Conservation (phyloP, 2,113 vertebrate genomes). For the Sebastes schlegelii region DNA sequence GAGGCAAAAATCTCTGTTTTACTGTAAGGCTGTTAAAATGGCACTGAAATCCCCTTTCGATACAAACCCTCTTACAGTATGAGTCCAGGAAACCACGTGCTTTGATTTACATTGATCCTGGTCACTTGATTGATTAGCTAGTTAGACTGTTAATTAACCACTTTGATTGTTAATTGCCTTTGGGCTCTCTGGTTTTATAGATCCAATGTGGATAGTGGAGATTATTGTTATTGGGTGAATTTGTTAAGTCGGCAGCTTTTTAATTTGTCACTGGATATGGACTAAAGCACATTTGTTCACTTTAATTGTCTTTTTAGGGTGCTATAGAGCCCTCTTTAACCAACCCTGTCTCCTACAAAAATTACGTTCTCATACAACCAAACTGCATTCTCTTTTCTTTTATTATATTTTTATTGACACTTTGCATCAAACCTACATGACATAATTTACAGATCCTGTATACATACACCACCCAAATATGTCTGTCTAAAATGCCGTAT, state of each 20-base stretch:
- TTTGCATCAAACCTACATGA: too few relatives aligned
- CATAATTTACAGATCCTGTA: too few relatives aligned
- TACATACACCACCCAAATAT: too few relatives aligned
- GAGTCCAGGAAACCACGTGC: constrained; percentile 7
- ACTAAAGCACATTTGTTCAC: not conserved
- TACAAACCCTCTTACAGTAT: not conserved
- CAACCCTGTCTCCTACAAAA: too few relatives aligned
- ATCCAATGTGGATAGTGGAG: constrained; percentile 11
- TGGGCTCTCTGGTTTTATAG: constrained; percentile 1
- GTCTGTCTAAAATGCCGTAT: too few relatives aligned
- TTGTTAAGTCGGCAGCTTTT: not conserved
- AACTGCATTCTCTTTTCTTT: too few relatives aligned
- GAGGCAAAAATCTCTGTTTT: not conserved
- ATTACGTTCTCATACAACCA: too few relatives aligned
- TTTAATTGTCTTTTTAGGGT: not conserved
- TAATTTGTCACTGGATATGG: not conserved
- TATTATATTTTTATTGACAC: too few relatives aligned
- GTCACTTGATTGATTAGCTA: constrained; percentile 25
- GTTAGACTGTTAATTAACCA: constrained; percentile 3
- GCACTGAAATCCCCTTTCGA: not conserved
- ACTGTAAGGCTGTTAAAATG: not conserved
- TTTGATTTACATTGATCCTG: constrained; percentile 30
- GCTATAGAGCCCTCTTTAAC: not conserved
- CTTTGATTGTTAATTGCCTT: constrained; percentile 24
- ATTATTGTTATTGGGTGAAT: constrained; percentile 7